Conservation (phyloP, 92 coral and sea anemone genomes). For the Siderastrea radians region DNA sequence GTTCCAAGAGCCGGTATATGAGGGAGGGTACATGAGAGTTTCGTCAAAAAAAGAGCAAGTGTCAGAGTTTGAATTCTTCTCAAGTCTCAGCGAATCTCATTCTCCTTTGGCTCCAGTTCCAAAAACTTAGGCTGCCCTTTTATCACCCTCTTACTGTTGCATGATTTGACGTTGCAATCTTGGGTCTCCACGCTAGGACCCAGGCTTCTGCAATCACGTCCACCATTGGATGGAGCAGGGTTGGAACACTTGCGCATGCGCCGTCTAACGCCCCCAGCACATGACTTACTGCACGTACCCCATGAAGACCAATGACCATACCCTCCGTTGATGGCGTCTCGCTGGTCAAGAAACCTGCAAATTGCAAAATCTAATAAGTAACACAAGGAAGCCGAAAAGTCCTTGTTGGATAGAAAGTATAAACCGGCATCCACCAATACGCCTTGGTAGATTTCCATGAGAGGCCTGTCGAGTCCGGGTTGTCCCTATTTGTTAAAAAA, state of each 20-base stretch:
- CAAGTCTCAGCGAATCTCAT: too few relatives aligned
- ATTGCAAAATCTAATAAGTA: not conserved
- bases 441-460: too few relatives aligned
- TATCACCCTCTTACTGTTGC: conserved; percentile 66
- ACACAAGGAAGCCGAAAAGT: too few relatives aligned
- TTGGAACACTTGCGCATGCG: conserved; percentile 92
- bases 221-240: conserved; percentile 88
- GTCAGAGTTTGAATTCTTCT: too few relatives aligned
- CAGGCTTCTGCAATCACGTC: conserved; percentile 80
- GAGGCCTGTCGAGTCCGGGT: too few relatives aligned
- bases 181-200: conserved; percentile 87
- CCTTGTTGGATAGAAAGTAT: too few relatives aligned
- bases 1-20: too few relatives aligned
- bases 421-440: too few relatives aligned
- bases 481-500: too few relatives aligned
- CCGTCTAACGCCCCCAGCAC: conserved; percentile 84
- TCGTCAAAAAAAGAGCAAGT: too few relatives aligned
- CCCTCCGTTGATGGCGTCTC: conserved; percentile 62
- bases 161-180: conserved; percentile 75
- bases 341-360: conserved; percentile 12
- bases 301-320: conserved; percentile 90
- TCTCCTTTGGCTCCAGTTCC: not conserved
- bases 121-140: too few relatives aligned
- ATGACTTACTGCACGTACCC: conserved; percentile 88
- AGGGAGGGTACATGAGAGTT: too few relatives aligned